Percentiles rank a stretch among this genome's conserved stretches.
Evolutionary conservation across 2,797 vertebrate genomes (phyloP).

Genomic region (Cuculus canorus): DNA sequence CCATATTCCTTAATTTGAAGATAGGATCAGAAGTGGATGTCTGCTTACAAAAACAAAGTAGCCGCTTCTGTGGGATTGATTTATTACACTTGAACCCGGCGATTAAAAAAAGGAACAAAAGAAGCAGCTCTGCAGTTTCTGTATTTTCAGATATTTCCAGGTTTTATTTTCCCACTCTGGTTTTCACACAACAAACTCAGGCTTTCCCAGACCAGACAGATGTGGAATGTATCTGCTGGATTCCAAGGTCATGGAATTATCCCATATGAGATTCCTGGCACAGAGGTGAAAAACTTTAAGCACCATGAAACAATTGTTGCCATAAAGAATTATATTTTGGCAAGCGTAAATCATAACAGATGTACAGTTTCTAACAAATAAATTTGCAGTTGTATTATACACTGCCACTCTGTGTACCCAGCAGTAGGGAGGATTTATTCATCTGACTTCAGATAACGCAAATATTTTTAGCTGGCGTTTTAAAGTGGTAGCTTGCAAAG

Average conservation of each 20-base stretch:
- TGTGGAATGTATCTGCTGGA: conserved; percentile 86
- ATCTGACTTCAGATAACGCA: conserved; percentile 40
- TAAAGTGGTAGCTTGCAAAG: conserved; percentile 36
- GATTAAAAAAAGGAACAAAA: neutral
- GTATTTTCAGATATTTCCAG: conserved; percentile 64
- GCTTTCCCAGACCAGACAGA: conserved; percentile 88
- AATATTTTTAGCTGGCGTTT: conserved; percentile 42
- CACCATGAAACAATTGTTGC: conserved; percentile 73
- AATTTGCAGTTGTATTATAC: conserved; percentile 52
- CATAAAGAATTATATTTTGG: conserved; percentile 74
- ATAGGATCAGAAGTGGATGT: conserved; percentile 15
- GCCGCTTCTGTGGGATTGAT: neutral
- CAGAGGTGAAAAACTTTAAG: conserved; percentile 70
- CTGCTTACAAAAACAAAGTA: conserved; percentile 11
- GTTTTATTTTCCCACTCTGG: conserved; percentile 67
- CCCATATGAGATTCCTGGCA: conserved; percentile 82
- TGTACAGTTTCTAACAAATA: conserved; percentile 67
- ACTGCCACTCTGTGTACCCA: conserved; percentile 24
- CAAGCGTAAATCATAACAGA: conserved; percentile 73
- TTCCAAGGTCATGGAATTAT: conserved; percentile 87
- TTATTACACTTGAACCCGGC: neutral
- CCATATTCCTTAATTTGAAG: conserved; percentile 18
- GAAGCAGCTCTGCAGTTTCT: neutral
- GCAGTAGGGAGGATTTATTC: conserved; percentile 29
- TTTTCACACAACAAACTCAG: conserved; percentile 71